Base-by-base conservation (phyloP, 2,888 invertebrate species). In the Merodon equestris region DNA sequence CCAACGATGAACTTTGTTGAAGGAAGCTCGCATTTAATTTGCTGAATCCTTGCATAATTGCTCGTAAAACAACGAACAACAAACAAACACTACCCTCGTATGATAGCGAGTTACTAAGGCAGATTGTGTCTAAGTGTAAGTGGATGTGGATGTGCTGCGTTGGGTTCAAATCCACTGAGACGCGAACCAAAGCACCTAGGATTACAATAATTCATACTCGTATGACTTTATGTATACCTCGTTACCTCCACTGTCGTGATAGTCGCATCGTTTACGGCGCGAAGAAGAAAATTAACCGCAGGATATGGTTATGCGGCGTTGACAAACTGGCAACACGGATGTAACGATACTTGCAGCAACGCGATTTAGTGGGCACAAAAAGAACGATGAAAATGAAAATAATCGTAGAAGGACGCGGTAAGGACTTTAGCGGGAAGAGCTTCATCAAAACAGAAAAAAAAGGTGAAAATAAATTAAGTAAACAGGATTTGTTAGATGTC, bases 131-230 rank as follows among this genome's bases (percentile, higher is more conserved):
- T n/a, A n/a, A n/a, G n/a, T n/a, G n/a, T n/a, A n/a, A n/a, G n/a
- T n/a, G n/a, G n/a, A n/a, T n/a, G n/a, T 4, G 27, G 27, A 27
- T 27, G 7, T 27, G 27, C 27, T 27, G 27, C 27, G 27, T 27
- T 27, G 7, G 27, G 27, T 27, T 18, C 27, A 64, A 56, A 66
- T 64, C 45, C 64, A 47, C 27, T 36, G 14, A 44, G 36, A 47
- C 14, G 36, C 51, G 53, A 58, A 40, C 19, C 27, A 38, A 50
- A 40, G 61, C 60, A 72, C 61, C 71, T 77, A 61, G 60, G 51
- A 72, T 77, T 47, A 71, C 61, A 67, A 72, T 77, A 72, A 72
- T 77, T 77, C 60, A 72, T 27, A 27, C 27, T 27, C 27, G 7
- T 7, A 27, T 27, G 27, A 27, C 27, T 27, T 27, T 27, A 27